These are phyloP conservation scores for Andrena praecox DNA, from an alignment of 2,888 invertebrate genomes.

Conservation along the genomic window DNA sequence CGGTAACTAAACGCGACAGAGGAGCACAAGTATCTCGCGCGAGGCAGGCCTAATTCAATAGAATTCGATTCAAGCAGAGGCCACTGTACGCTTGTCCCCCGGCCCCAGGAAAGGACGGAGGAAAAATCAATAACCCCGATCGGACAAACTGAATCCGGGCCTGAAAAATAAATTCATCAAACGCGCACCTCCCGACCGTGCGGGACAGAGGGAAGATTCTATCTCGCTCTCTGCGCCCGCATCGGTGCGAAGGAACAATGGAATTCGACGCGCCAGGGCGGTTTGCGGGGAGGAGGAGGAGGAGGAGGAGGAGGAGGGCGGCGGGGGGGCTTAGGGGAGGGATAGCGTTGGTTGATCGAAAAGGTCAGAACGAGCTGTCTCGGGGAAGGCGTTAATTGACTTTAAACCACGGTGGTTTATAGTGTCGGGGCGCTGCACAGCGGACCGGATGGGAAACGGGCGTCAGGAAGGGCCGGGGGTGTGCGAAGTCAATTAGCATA, in stretches of 20 bases:
- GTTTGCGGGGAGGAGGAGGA: neutral
- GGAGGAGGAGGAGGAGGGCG: neutral
- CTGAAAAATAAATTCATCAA: constrained; percentile 55
- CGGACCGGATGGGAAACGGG: constrained; percentile 13
- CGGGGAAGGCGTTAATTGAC: constrained; percentile 69
- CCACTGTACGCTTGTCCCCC: neutral
- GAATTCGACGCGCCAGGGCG: constrained; percentile 35
- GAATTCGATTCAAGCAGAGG: neutral
- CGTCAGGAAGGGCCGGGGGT: constrained; percentile 31
- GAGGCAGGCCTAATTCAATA: neutral
- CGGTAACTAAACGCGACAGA: too few relatives aligned
- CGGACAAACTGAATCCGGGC: constrained; percentile 49
- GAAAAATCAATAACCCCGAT: constrained; percentile 58
- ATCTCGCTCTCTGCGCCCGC: constrained; percentile 7
- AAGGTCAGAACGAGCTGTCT: constrained; percentile 62
- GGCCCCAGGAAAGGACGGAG: constrained; percentile 15
- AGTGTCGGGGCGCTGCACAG: constrained; percentile 46
- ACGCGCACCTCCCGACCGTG: neutral
- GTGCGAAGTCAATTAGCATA: constrained; percentile 71
- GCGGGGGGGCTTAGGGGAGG: neutral
- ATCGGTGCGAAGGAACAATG: constrained; percentile 48
- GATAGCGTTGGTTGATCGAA: constrained; percentile 45
- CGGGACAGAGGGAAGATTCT: constrained; percentile 5
- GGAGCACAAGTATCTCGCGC: neutral
- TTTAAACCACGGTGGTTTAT: constrained; percentile 70